Evolutionary conservation across 2,888 invertebrate species (phyloP), one percentile per base, ranked within the genome.

Genomic region (Leptarthrus brevirostris): DNA sequence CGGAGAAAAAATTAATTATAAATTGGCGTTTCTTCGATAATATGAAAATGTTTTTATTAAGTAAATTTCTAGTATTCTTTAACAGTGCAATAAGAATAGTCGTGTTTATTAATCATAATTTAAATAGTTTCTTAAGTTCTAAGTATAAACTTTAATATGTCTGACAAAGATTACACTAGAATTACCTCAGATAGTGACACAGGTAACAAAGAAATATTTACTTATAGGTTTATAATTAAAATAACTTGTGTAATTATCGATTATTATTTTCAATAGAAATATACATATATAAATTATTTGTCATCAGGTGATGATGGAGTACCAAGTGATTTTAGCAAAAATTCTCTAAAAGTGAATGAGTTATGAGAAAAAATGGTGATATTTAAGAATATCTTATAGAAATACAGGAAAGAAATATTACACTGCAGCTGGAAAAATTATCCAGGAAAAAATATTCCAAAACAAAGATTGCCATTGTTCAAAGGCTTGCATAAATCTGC

Each of bases 361-460:
- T 24, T 66, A 64, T 54, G 54, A 74, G 74, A 74, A 72, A 70
- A 72, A 72, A 54, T 74, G 70, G 72, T 64, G 72, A 74, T 74
- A 72, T 53, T 64, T 74, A 72, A 74, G 72, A 74, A 74, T 66
- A 74, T 72, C 72, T 72, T 70, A 64, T n/a, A 73, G 64, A 64
- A 73, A 73, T 74, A 54, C 34, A 74, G 73, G 75, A 44, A 69
- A 75, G 71, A 71, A 71, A 75, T 73, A 75, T 75, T 74, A 71
- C 70, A 75, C 71, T 54, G 71, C 58, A 75, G 58, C 49, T 73
- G 64, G 71, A 61, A 75, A 73, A 73, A 58, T 73, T 73, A 70
- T 73, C 40, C 61, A 49, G 40, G 70, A 54, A 73, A 75, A 75
- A 73, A 73, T 53, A 75, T 71, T 75, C 64, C 70, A 73, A 73